A percentile compares a stretch with the other conserved stretches of the same genome.
These are phyloP conservation scores for Elaphurus davidianus DNA, from an alignment of 2,113 vertebrate species.

Conservation along the genomic window DNA sequence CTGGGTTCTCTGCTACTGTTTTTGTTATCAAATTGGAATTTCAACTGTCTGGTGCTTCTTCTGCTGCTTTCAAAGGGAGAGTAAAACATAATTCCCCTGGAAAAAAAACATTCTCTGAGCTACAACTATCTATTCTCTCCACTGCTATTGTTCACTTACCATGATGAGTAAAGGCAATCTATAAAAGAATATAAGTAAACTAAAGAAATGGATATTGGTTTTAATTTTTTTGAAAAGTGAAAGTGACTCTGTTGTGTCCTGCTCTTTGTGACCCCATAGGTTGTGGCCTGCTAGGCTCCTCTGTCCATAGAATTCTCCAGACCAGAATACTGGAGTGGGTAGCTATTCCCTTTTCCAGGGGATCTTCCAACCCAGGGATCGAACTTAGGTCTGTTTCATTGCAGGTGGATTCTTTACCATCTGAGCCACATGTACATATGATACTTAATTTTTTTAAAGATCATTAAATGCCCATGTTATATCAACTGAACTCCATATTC, in stretches of 20 bases:
- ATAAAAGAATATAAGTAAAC: neutral
- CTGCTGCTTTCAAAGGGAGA: neutral
- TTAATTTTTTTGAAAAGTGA: neutral
- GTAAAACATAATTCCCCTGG: neutral
- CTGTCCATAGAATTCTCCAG: neutral
- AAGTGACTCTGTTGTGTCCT: neutral
- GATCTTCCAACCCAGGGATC: neutral
- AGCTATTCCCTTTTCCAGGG: neutral
- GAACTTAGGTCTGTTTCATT: neutral
- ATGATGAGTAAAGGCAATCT: neutral
- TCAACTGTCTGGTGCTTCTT: neutral
- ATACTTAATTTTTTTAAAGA: neutral
- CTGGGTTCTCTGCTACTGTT: neutral
- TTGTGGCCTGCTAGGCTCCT: neutral
- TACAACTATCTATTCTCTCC: neutral
- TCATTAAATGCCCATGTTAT: neutral
- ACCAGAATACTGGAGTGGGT: neutral
- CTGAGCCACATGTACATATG: neutral
- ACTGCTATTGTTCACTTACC: neutral
- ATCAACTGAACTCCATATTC: neutral
- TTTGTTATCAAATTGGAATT: neutral
- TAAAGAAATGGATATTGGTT: neutral
- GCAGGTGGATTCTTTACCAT: neutral
- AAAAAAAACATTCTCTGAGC: neutral
- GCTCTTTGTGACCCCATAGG: neutral